Evolutionary conservation across 2,113 vertebrate genomes (phyloP).

Genomic region (Scytalopus superciliaris): DNA sequence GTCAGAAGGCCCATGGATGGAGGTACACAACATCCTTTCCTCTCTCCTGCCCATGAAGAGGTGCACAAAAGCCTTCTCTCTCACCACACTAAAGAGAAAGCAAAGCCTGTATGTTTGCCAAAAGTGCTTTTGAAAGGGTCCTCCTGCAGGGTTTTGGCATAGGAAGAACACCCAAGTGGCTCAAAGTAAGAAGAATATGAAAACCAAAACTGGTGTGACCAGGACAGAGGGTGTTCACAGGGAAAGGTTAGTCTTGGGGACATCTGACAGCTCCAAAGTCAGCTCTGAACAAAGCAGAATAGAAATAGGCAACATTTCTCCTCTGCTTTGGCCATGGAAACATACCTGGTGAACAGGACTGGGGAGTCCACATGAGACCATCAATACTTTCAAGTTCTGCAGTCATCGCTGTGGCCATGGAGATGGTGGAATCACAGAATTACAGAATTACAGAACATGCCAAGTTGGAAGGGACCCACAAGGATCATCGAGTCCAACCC

Average conservation of each 20-base stretch:
- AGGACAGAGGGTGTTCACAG: not conserved
- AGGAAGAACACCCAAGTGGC: not conserved
- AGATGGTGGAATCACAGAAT: not conserved
- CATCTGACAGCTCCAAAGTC: not conserved
- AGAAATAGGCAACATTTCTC: not conserved
- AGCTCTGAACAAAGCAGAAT: not conserved
- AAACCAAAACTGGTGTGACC: not conserved
- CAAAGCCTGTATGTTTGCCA: not conserved
- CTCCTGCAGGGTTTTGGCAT: fast-evolving
- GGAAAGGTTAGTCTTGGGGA: not conserved
- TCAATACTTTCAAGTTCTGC: not conserved
- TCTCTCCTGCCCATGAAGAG: not conserved
- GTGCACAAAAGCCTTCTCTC: not conserved
- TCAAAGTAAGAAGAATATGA: not conserved
- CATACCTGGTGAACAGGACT: not conserved
- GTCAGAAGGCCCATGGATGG: not conserved
- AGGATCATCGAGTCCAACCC: too few species aligned
- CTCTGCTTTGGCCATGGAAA: not conserved
- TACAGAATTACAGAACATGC: not conserved
- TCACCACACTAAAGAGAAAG: not conserved
- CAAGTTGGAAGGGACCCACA: not conserved
- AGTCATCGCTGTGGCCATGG: not conserved
- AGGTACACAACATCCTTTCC: not conserved
- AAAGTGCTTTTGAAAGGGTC: not conserved
- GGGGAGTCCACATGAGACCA: not conserved